These are phyloP conservation scores for Caenorhabditis zanzibari DNA, from an alignment of 2,888 invertebrate species.

Conservation along the genomic window DNA sequence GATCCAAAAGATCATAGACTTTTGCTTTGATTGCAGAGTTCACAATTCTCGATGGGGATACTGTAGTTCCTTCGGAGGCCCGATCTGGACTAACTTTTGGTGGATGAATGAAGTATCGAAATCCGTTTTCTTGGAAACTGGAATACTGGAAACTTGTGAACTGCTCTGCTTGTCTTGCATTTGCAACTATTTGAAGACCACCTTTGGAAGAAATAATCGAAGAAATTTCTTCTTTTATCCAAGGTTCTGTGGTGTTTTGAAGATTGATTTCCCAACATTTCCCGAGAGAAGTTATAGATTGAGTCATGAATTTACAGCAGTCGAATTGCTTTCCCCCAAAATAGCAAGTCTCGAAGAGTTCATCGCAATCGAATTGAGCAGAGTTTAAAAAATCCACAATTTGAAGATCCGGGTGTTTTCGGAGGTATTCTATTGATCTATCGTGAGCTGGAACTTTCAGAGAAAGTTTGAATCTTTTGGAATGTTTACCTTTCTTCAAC, in stretches of 20 bases:
- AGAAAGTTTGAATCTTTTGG: not conserved
- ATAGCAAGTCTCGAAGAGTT: slow-evolving; percentile 73
- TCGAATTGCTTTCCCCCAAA: slow-evolving; percentile 71
- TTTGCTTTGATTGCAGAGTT: slow-evolving; percentile 75
- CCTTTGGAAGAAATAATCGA: slow-evolving; percentile 61
- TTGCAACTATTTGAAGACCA: slow-evolving; percentile 73
- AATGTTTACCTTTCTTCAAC: slow-evolving; percentile 21
- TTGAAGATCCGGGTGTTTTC: slow-evolving; percentile 59
- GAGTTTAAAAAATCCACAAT: slow-evolving; percentile 63
- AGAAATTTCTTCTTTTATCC: slow-evolving; percentile 69
- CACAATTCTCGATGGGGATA: slow-evolving; percentile 74
- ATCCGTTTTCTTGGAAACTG: slow-evolving; percentile 78
- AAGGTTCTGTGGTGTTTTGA: slow-evolving; percentile 62
- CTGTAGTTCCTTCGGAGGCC: slow-evolving; percentile 76
- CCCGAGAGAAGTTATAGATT: slow-evolving; percentile 78
- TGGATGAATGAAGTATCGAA: slow-evolving; percentile 78
- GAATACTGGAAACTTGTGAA: slow-evolving; percentile 64
- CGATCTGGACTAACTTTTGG: slow-evolving; percentile 68
- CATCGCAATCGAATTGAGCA: slow-evolving; percentile 73
- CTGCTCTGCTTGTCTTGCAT: slow-evolving; percentile 75
- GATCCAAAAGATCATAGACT: slow-evolving; percentile 39
- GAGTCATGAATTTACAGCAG: slow-evolving; percentile 75
- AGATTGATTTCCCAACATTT: slow-evolving; percentile 75
- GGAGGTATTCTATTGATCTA: slow-evolving; percentile 27
- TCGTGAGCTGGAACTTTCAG: slow-evolving; percentile 50